Percentiles rank a stretch among this genome's conserved stretches.
Evolutionary conservation across 2,888 invertebrate species (phyloP).

Genomic region (Drosophila mercatorum): DNA sequence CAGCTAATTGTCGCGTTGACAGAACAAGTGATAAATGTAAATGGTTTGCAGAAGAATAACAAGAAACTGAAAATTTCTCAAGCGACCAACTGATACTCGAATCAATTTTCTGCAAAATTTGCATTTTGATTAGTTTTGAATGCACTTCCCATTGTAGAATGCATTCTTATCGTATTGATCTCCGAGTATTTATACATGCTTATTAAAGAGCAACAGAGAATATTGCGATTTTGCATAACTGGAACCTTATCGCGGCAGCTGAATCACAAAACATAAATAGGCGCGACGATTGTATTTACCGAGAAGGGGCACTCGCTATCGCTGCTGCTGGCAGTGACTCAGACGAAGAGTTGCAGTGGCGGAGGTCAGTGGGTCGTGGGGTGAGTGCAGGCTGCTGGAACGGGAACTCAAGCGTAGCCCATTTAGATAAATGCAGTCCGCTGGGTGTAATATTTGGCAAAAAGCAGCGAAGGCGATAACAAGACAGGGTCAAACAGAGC

Average conservation of each 20-base stretch:
- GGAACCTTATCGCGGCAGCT: slow-evolving; percentile 9
- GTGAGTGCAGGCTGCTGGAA: background rate
- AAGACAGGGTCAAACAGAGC: slow-evolving; percentile 13
- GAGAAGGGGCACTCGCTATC: slow-evolving; percentile 5
- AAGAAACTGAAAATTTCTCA: background rate
- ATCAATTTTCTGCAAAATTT: background rate
- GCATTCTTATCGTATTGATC: no score
- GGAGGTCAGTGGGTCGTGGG: slow-evolving; percentile 13
- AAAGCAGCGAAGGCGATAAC: slow-evolving; percentile 34
- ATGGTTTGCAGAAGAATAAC: background rate
- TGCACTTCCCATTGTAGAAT: background rate
- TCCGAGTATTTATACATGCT: no score
- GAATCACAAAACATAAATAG: slow-evolving; percentile 9
- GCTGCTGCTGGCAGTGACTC: slow-evolving; percentile 17
- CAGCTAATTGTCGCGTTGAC: slow-evolving; percentile 11
- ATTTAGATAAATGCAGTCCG: slow-evolving; percentile 59
- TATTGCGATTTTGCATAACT: background rate
- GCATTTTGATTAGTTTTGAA: background rate
- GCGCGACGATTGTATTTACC: background rate
- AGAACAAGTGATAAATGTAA: slow-evolving; percentile 10
- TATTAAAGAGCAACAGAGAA: background rate
- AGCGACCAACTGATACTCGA: no score
- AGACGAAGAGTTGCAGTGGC: slow-evolving; percentile 3
- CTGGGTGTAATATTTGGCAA: slow-evolving; percentile 26
- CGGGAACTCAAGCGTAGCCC: slow-evolving; percentile 23